Percentiles rank a stretch among this genome's conserved stretches.
Conservation (phyloP, 2,797 vertebrate species). For the Glossophaga mutica region DNA sequence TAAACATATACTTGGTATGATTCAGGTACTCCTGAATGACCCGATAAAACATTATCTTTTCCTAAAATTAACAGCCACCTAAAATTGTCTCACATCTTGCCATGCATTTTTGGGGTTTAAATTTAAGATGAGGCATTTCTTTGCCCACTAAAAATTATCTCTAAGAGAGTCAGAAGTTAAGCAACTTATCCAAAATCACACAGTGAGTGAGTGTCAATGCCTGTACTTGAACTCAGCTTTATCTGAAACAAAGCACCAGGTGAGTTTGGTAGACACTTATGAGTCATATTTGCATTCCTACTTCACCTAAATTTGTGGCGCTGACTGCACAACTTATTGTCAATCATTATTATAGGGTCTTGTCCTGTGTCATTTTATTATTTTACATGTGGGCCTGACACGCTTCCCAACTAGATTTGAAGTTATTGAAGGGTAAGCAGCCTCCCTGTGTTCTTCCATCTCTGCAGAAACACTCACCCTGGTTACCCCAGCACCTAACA, state of each 20-base stretch:
- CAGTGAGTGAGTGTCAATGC: background rate
- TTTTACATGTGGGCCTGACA: background rate
- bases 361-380: background rate
- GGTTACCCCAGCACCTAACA: background rate
- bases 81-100: background rate
- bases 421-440: background rate
- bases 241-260: background rate
- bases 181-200: background rate
- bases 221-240: background rate
- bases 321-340: background rate
- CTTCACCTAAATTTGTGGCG: background rate
- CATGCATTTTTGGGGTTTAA: background rate
- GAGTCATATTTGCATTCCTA: background rate
- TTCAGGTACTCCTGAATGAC: background rate
- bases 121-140: background rate
- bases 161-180: background rate
- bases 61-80: background rate
- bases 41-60: background rate
- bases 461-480: background rate
- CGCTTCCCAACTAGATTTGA: background rate
- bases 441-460: background rate
- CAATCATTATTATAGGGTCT: background rate
- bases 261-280: background rate
- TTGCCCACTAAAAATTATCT: background rate
- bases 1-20: background rate